Evolutionary conservation across 2,888 invertebrate genomes (phyloP), one percentile per base, ranked within the genome.

Genomic region (Aelia acuminata): DNA sequence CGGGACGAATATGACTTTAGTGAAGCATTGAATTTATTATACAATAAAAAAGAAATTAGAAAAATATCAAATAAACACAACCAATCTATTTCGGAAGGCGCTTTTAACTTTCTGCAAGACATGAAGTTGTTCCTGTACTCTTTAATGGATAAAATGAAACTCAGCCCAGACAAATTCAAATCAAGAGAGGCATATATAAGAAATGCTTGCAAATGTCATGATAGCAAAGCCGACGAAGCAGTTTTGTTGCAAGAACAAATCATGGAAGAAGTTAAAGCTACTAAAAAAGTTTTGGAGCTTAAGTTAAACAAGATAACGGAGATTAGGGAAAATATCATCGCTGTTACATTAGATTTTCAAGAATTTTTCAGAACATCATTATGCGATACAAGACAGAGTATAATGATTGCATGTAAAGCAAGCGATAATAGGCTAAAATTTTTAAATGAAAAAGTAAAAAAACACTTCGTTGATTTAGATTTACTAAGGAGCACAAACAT

Each of bases 351-450:
- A 15, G 57, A 85, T 50, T 57, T 26, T 10, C 0, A 57, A 43
- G 85, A 35, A n/a, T 31, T 35, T 70, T 18, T 70, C 4, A 20
- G 2, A 18, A 35, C 15, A 18, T 70, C 31, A 20, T 31, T 93
- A 48, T 90, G 93, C 86, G 93, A 93, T 89, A 93, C 94, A 0
- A 93, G 94, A 80, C 92, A 93, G 8, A 92, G 93, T 89, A 94
- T 94, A 94, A 93, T 93, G 90, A 91, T 93, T 47, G 93, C 93
- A 1, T 92, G 93, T 3, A 91, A 93, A 35, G 92, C 92, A 10
- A 94, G 94, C 90, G 91, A 92, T 31, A 92, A 93, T 15, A 93
- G 93, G 87, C 92, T 92, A 89, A 93, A 93, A 20, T 92, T 93
- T 91, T 91, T 94, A 2, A 92, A 93, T n/a, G 93, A 93, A 89